These are phyloP conservation scores for Tenualosa thibaudeaui DNA, from an alignment of 2,797 vertebrate species.

Conservation along the genomic window DNA sequence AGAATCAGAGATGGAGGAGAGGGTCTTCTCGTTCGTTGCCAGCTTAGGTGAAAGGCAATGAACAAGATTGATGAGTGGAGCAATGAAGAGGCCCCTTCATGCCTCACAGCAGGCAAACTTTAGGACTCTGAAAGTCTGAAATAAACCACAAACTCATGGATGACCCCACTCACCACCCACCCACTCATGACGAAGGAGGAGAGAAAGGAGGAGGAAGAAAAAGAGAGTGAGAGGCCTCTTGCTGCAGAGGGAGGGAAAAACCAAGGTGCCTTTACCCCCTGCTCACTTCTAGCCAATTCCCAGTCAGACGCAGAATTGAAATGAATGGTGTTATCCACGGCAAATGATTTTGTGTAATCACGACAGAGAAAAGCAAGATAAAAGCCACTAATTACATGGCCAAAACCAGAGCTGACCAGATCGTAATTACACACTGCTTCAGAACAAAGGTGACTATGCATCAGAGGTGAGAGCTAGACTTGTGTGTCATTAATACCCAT, in stretches of 20 bases:
- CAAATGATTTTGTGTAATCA: constrained; percentile 19
- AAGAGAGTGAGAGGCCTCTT: neutral
- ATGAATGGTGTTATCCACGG: constrained; percentile 22
- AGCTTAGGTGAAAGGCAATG: neutral
- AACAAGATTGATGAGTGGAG: neutral
- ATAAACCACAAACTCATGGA: neutral
- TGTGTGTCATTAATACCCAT: constrained; percentile 21
- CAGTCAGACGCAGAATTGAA: constrained; percentile 19
- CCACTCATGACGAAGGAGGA: neutral
- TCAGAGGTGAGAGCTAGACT: constrained; percentile 12
- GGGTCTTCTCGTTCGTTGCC: neutral
- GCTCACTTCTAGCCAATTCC: neutral
- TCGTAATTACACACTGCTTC: constrained; percentile 6
- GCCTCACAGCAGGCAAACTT: neutral
- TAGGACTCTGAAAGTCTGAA: neutral
- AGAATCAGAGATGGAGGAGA: neutral
- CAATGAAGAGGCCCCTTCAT: neutral
- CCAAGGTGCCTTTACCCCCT: constrained; percentile 10
- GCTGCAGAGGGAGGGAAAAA: neutral
- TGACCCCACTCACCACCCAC: too few species aligned
- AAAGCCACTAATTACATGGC: constrained; percentile 15
- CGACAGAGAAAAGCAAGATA: constrained; percentile 17
- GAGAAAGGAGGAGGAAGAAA: neutral
- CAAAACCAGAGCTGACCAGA: neutral
- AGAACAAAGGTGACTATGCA: neutral